Evolutionary conservation across 2,113 vertebrate species (phyloP), one percentile per base, ranked within the genome.

Genomic region (Otis tarda): DNA sequence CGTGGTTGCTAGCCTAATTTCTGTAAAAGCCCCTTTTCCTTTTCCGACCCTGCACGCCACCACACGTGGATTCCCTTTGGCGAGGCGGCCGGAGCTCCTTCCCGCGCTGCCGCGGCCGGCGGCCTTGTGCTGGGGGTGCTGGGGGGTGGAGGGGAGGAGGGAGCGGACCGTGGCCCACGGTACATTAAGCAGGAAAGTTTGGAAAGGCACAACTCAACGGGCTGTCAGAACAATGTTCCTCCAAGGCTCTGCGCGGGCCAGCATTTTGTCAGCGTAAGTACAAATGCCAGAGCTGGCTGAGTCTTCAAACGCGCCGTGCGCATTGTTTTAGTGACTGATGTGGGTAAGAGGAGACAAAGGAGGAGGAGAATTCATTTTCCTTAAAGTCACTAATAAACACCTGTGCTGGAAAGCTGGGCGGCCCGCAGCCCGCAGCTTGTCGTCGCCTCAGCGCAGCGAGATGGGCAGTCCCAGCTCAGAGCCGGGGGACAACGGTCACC

Each of bases 201-300:
- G 94, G 90, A 41, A 71, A 75, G 25, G 59, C 43, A 11, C 41
- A 87, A 89, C 81, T 86, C 93, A 87, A 12, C 55, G 95, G 94
- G 91, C 93, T 96, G 96, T 97, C 97, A 96, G 82, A 96, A 67
- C 68, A 17, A 97, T 97, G 93, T 95, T 91, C 89, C 91, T 15
- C 74, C 39, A 0, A 19, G 6, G 55, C 93, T 70, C 83, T 10
- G 60, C 33, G 0, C 28, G 11, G 69, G 50, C 65, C 83, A 33
- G 86, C 89, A 24, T 91, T 94, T 68, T 97, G 93, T 94, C 96
- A 97, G 90, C 6, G 73, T 22, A 14, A 71, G 92, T 53, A 81
- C 83, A 96, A 92, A 80, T 67, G 94, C 86, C 97, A 96, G 30
- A 53, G 57, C 89, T 4, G 90, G 70, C 92, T 64, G 16, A 71